A percentile compares a stretch with the other conserved stretches of the same genome.
Conservation (phyloP, 1,140 invertebrate genomes). For the Drosophila repletoides region DNA sequence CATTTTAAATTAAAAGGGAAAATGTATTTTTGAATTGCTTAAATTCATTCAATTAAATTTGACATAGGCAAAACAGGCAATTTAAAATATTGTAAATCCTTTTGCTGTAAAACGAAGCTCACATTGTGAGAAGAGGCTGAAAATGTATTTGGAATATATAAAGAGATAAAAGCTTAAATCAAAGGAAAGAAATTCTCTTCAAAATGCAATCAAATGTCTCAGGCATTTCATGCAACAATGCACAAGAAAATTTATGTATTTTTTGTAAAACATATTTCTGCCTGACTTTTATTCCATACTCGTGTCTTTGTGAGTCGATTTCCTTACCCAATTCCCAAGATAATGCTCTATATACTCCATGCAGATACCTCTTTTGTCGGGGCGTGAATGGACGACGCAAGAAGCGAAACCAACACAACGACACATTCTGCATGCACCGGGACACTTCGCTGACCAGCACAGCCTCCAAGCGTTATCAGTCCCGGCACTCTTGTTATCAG, state of each 20-base stretch:
- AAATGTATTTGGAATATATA: background rate
- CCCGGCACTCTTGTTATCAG: conserved; percentile 73
- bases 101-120: too few relatives aligned
- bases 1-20: too few relatives aligned
- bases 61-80: background rate
- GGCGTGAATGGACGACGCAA: conserved; percentile 61
- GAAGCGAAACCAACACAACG: conserved; percentile 66
- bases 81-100: too few relatives aligned
- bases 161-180: background rate
- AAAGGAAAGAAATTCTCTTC: background rate
- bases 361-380: conserved; percentile 78
- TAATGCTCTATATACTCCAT: background rate
- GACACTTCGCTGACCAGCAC: conserved; percentile 81
- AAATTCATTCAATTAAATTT: background rate
- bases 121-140: background rate
- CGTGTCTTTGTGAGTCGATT: background rate
- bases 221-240: background rate
- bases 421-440: conserved; percentile 77
- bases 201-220: conserved; percentile 7
- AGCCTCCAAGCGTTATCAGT: conserved; percentile 74
- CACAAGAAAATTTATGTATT: background rate
- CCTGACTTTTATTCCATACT: conserved; percentile 4
- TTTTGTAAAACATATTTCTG: background rate
- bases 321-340: background rate
- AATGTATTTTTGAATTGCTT: background rate